phyloP scores from a whole-genome alignment of 2,888 invertebrate genomes.

The Callyntrura sp. region DNA sequence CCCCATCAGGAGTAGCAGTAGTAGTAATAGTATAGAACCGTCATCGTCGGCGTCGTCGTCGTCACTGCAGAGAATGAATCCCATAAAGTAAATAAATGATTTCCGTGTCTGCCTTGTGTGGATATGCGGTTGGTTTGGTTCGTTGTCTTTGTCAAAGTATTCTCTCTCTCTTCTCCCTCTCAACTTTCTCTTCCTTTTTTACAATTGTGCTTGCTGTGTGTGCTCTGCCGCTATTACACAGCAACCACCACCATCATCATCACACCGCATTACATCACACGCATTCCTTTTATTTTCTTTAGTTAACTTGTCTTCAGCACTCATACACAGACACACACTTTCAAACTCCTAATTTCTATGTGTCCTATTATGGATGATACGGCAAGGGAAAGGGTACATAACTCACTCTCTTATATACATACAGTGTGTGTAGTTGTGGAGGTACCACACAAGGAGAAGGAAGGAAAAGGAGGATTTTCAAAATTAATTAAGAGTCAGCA shows the following conservation, averaged over 20 bases:
- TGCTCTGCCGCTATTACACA: not conserved
- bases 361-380: not conserved
- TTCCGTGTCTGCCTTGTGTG: slow-evolving; percentile 9
- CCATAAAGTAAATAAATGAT: slow-evolving; percentile 48
- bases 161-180: slow-evolving; percentile 13
- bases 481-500: slow-evolving; percentile 43
- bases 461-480: slow-evolving; percentile 22
- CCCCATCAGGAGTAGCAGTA: too few species aligned
- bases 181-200: slow-evolving; percentile 23
- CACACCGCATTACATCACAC: slow-evolving; percentile 9
- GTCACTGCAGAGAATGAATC: slow-evolving; percentile 11
- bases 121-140: not conserved
- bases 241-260: not conserved
- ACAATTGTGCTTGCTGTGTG: too few species aligned
- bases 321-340: too few species aligned
- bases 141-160: not conserved
- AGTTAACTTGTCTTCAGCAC: slow-evolving; percentile 17
- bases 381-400: not conserved
- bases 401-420: too few species aligned
- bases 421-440: slow-evolving; percentile 12
- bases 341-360: not conserved
- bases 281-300: slow-evolving; percentile 46
- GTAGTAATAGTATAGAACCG: too few species aligned
- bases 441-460: not conserved
- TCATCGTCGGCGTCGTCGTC: not conserved